Conservation (phyloP, 2,797 vertebrate genomes). For the Gallinago solitaria region DNA sequence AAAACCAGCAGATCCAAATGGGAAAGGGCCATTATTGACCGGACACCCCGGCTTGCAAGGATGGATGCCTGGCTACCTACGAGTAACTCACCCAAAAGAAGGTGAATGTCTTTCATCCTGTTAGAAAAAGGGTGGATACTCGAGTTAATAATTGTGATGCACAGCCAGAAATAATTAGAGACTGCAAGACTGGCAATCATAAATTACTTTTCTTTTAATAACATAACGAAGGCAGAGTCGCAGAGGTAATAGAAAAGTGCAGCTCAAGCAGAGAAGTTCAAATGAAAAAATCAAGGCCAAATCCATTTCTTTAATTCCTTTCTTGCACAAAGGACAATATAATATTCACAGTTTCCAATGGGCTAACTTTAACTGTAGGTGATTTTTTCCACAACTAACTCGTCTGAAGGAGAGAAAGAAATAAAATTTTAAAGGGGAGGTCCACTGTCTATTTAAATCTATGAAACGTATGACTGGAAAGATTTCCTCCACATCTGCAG, state of each 20-base stretch:
- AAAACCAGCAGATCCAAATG: background rate
- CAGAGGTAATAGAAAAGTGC: conserved; percentile 69
- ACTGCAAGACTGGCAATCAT: conserved; percentile 68
- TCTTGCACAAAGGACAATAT: conserved; percentile 45
- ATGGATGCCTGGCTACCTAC: background rate
- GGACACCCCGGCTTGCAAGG: background rate
- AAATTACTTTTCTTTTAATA: conserved; percentile 73
- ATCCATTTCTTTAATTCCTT: conserved; percentile 62
- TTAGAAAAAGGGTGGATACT: conserved; percentile 42
- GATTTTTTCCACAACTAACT: conserved; percentile 24
- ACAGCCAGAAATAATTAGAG: conserved; percentile 73
- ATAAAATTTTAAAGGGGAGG: background rate
- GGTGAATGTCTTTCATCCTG: background rate
- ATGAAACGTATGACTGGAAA: background rate
- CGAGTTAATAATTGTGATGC: conserved; percentile 66
- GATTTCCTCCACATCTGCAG: background rate
- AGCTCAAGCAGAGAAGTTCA: conserved; percentile 69
- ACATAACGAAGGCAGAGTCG: conserved; percentile 57
- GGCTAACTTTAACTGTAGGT: conserved; percentile 50
- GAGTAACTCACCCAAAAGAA: background rate
- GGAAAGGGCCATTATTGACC: background rate
- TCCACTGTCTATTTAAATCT: background rate
- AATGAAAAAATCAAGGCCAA: conserved; percentile 69
- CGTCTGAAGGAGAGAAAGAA: background rate
- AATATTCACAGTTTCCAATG: conserved; percentile 46